A percentile compares a stretch with the other conserved stretches of the same genome.
Conservation (phyloP, 1,140 invertebrate species). For the Zaprionus ornatus region DNA sequence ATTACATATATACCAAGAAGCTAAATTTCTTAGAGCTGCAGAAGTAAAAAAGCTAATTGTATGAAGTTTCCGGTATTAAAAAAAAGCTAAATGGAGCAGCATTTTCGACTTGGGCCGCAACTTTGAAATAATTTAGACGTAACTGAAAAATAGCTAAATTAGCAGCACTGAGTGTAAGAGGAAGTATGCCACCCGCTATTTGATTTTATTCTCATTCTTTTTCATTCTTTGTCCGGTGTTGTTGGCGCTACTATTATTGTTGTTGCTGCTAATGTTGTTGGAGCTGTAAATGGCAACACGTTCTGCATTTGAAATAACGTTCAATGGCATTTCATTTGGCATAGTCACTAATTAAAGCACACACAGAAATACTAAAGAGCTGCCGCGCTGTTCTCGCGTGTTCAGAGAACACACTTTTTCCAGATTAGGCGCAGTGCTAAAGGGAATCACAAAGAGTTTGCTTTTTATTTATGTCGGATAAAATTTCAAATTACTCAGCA, state of each 20-base stretch:
- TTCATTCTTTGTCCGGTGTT: conserved; percentile 35
- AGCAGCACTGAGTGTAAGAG: neutral
- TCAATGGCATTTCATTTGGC: conserved; percentile 71
- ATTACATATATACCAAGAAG: no score
- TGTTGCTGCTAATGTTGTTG: conserved; percentile 25
- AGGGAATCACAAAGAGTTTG: conserved; percentile 16
- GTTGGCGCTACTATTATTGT: neutral
- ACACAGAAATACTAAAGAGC: conserved; percentile 32
- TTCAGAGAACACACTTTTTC: conserved; percentile 47
- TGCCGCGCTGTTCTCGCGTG: conserved; percentile 23
- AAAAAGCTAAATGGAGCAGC: no score
- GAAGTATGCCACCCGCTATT: conserved; percentile 28
- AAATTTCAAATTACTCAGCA: conserved; percentile 49
- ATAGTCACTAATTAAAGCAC: conserved; percentile 65
- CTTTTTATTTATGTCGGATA: conserved; percentile 16
- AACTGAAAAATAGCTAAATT: neutral
- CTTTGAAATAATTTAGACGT: no score
- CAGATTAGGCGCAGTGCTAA: conserved; percentile 28
- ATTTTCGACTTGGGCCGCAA: no score
- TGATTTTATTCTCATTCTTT: conserved; percentile 33
- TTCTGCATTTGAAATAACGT: conserved; percentile 73
- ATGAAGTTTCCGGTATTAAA: no score
- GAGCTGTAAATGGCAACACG: conserved; percentile 66
- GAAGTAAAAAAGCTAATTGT: no score
- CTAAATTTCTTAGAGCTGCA: no score